These are phyloP conservation scores for Spatulosminthurus flaviceps DNA, from an alignment of 2,888 invertebrate species.

Conservation along the genomic window DNA sequence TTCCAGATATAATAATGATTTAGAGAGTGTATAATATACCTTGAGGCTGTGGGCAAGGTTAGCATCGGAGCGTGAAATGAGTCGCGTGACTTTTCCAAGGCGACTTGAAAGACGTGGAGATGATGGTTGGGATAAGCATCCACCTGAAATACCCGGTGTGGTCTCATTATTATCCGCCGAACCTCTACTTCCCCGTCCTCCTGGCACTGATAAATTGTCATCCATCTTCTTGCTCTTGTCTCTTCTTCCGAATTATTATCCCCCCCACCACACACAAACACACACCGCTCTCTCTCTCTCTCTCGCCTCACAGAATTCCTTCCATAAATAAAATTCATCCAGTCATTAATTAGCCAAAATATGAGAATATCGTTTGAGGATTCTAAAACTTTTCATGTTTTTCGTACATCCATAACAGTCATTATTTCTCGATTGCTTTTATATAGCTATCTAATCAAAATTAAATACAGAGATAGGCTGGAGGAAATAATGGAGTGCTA, in stretches of 20 bases:
- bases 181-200: slow-evolving; percentile 32
- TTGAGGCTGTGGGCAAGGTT: slow-evolving; percentile 53
- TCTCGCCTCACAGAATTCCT: too few relatives aligned
- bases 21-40: slow-evolving; percentile 28
- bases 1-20: neutral
- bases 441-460: too few relatives aligned
- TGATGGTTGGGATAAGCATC: slow-evolving; percentile 54
- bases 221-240: slow-evolving; percentile 45
- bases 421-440: too few relatives aligned
- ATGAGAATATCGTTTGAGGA: too few relatives aligned
- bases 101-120: slow-evolving; percentile 58
- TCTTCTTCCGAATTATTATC: neutral
- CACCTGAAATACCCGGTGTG: slow-evolving; percentile 43
- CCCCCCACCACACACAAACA: neutral
- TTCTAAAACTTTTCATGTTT: too few relatives aligned
- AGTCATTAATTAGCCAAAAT: too few relatives aligned
- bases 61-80: slow-evolving; percentile 63
- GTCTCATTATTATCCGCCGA: slow-evolving; percentile 20
- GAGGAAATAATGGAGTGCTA: too few relatives aligned
- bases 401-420: too few relatives aligned
- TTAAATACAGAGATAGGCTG: too few relatives aligned
- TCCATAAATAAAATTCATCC: too few relatives aligned
- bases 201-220: slow-evolving; percentile 43
- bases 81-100: slow-evolving; percentile 58
- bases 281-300: too few relatives aligned